These are phyloP conservation scores for Eueremaeus valkanovi DNA, from an alignment of 2,888 invertebrate genomes.

Conservation along the genomic window DNA sequence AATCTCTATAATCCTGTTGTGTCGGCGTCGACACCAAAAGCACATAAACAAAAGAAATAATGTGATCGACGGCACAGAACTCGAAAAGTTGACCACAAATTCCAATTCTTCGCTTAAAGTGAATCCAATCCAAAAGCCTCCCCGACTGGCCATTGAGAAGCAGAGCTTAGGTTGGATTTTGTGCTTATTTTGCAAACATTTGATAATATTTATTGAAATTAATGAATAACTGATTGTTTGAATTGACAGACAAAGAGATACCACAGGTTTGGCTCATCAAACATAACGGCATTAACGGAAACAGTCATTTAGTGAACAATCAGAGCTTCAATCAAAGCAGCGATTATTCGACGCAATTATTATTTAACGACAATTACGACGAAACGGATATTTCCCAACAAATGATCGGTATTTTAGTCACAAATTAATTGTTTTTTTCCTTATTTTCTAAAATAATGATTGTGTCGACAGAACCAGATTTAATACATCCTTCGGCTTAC, in stretches of 20 bases:
- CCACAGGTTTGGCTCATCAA: conserved; percentile 40
- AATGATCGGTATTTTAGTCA: not conserved
- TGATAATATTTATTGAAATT: not conserved
- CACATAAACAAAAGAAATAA: not conserved
- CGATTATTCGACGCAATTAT: not conserved
- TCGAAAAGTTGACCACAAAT: conserved; percentile 38
- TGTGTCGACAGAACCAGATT: conserved; percentile 40
- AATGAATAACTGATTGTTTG: not conserved
- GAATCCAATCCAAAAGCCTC: conserved; percentile 40
- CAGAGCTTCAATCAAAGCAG: conserved; percentile 1
- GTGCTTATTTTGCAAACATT: not conserved
- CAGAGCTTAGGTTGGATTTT: not conserved
- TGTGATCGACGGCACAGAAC: conserved; percentile 32
- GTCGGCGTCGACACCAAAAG: conserved; percentile 13
- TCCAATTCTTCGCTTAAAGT: conserved; percentile 9
- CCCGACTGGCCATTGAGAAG: conserved; percentile 1
- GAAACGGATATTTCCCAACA: not conserved
- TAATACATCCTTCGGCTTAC: conserved; percentile 38
- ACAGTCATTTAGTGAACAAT: not conserved
- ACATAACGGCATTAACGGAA: conserved; percentile 23
- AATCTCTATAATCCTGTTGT: conserved; percentile 34
- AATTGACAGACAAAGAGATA: conserved; percentile 14
- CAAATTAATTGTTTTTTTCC: conserved; percentile 1
- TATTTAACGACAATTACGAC: conserved; percentile 17
- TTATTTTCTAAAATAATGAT: too few species aligned